A percentile compares a stretch with the other conserved stretches of the same genome.
Conservation (phyloP, 2,888 invertebrate genomes). For the Protophormia terraenovae region DNA sequence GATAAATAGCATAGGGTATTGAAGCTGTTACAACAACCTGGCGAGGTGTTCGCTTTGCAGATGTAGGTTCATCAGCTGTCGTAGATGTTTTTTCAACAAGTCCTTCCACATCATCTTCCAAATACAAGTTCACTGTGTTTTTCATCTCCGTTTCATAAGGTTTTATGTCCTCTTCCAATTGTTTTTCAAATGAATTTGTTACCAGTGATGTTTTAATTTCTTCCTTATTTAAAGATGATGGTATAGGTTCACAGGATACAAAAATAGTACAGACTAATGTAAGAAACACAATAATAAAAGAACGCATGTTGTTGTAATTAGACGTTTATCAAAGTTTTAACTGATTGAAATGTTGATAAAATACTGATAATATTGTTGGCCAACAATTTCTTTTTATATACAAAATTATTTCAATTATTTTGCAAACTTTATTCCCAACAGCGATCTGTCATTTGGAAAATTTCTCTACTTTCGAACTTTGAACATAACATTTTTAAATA, state of each 20-base stretch:
- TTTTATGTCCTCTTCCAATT: background rate
- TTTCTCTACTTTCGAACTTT: background rate
- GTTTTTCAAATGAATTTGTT: background rate
- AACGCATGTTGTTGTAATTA: background rate
- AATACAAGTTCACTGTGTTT: background rate
- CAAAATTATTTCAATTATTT: background rate
- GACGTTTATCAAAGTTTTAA: background rate
- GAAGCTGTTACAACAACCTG: background rate
- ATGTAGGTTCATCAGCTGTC: background rate
- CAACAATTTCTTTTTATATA: background rate
- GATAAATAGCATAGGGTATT: too few relatives aligned
- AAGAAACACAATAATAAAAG: background rate
- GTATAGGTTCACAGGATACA: background rate
- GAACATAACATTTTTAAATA: background rate
- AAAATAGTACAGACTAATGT: background rate
- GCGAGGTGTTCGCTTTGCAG: background rate
- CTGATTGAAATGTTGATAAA: constrained; percentile 14
- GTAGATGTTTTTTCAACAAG: background rate
- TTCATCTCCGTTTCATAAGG: background rate
- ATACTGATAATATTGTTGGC: background rate
- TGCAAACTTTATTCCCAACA: background rate
- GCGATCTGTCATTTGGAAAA: background rate
- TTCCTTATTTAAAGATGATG: background rate
- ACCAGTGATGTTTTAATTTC: background rate
- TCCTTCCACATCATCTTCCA: background rate